These are phyloP conservation scores for Trichonephila clavata DNA, from an alignment of 1,140 invertebrate genomes.

Conservation along the genomic window DNA sequence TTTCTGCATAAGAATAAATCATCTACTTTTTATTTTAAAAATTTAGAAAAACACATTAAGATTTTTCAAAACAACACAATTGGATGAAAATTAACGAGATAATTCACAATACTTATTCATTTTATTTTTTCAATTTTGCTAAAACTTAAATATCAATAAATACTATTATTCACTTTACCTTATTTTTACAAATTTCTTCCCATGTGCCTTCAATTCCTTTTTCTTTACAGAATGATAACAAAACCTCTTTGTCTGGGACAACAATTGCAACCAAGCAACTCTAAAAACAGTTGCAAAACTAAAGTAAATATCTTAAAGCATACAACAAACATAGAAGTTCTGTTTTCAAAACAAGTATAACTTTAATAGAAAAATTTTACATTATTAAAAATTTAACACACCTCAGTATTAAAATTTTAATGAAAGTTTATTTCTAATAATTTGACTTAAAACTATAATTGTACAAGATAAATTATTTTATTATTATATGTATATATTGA, in stretches of 20 bases:
- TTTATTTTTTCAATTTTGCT: neutral
- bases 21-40: neutral
- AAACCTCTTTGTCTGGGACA: constrained; percentile 95
- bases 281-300: constrained; percentile 83
- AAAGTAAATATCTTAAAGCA: too few relatives aligned
- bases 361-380: too few relatives aligned
- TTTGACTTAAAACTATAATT: too few relatives aligned
- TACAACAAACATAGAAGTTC: neutral
- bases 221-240: constrained; percentile 93
- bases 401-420: too few relatives aligned
- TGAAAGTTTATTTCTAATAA: too few relatives aligned
- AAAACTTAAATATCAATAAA: constrained; percentile 14
- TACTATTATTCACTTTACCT: constrained; percentile 77
- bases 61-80: neutral
- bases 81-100: neutral
- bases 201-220: constrained; percentile 92
- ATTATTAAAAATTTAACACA: too few relatives aligned
- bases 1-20: too few relatives aligned
- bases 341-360: neutral
- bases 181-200: constrained; percentile 92
- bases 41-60: neutral
- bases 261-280: constrained; percentile 96
- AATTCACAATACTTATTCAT: neutral
- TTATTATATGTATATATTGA: too few relatives aligned
- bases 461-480: too few relatives aligned